Evolutionary conservation across 2,113 vertebrate genomes (phyloP).

Genomic region (Peucedramus taeniatus): DNA sequence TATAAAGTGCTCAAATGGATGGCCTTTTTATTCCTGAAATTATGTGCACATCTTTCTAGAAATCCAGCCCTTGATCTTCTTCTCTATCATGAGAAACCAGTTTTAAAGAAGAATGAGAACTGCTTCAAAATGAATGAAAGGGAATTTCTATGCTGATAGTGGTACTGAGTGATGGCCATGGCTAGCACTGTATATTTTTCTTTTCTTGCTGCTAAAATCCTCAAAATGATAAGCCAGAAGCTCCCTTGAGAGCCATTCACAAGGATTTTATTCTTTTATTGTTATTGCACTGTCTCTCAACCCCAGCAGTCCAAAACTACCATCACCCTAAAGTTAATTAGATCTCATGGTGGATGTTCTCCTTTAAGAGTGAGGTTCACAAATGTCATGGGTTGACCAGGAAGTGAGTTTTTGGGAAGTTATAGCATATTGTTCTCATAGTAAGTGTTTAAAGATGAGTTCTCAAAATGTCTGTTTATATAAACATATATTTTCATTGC

Average conservation of each 20-base stretch:
- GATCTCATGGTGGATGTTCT: not conserved
- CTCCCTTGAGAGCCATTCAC: not conserved
- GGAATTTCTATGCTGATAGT: not conserved
- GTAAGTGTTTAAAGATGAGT: not conserved
- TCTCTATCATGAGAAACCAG: not conserved
- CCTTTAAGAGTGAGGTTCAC: not conserved
- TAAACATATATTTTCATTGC: not conserved
- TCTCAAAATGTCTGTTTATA: not conserved
- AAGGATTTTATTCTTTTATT: not conserved
- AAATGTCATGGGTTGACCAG: too few species aligned
- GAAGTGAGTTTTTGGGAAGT: too few species aligned
- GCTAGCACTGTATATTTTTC: not conserved
- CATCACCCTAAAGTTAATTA: not conserved
- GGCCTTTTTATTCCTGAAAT: not conserved
- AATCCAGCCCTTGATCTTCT: not conserved
- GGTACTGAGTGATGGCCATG: not conserved
- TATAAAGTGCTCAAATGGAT: not conserved
- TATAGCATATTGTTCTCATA: not conserved
- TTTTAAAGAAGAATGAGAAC: slow-evolving; percentile 3
- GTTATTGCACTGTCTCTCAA: not conserved
- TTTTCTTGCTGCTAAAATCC: not conserved
- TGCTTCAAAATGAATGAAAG: not conserved
- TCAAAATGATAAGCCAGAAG: not conserved
- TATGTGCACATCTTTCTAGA: not conserved
- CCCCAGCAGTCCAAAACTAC: not conserved